Evolutionary conservation across 2,797 vertebrate genomes (phyloP).

Genomic region (Mormyrus hasselquistii): DNA sequence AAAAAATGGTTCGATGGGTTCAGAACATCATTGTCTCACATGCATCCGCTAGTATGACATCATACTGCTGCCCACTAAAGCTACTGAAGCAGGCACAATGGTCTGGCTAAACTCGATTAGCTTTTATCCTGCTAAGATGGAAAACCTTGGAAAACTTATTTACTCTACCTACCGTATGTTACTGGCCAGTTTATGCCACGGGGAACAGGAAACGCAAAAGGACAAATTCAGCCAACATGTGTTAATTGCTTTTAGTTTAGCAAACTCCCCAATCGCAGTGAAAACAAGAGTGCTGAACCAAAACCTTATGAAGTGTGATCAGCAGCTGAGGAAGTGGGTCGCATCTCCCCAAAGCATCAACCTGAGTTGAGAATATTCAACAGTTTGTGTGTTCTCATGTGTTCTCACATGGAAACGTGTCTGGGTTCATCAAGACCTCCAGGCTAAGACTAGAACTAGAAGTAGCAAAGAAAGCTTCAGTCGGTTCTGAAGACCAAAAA

Average conservation of each 20-base stretch:
- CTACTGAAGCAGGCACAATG: not conserved
- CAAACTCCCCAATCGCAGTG: not conserved
- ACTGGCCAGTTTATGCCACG: not conserved
- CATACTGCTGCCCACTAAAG: not conserved
- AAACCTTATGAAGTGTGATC: not conserved
- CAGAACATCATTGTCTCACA: not conserved
- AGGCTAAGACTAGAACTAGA: not conserved
- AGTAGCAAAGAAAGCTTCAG: not conserved
- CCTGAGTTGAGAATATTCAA: not conserved
- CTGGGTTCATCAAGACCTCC: not conserved
- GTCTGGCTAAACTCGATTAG: not conserved
- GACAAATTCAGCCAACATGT: not conserved
- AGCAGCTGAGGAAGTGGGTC: not conserved
- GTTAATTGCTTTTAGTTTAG: not conserved
- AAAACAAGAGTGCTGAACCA: not conserved
- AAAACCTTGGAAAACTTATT: not conserved
- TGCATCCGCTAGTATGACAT: not conserved
- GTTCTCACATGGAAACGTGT: not conserved
- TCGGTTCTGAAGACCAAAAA: not conserved
- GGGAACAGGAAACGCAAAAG: not conserved
- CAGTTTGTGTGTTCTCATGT: slow-evolving; percentile 1
- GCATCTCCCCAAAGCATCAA: not conserved
- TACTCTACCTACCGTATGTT: not conserved
- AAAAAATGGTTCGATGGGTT: not conserved
- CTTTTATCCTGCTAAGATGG: not conserved